A percentile compares a stretch with the other conserved stretches of the same genome.
These are phyloP conservation scores for Anarhynchus alexandrinus DNA, from an alignment of 2,113 vertebrate genomes.

Conservation along the genomic window DNA sequence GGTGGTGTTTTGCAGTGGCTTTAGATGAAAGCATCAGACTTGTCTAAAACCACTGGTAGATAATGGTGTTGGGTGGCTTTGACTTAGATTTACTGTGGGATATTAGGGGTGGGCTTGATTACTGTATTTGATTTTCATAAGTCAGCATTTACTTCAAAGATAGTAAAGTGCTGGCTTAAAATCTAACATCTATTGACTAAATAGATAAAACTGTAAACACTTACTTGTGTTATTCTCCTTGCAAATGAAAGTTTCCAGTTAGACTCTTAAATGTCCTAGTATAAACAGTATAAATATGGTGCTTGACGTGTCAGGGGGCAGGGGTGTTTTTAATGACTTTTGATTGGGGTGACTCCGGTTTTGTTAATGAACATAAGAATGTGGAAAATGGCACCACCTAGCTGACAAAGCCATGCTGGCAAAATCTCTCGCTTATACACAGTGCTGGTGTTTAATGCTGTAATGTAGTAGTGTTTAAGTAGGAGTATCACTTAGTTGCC, in stretches of 20 bases:
- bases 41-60: neutral
- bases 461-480: too few relatives aligned
- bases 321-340: neutral
- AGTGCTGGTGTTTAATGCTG: neutral
- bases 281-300: neutral
- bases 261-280: accelerated
- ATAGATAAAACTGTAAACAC: neutral
- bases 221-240: neutral
- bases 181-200: neutral
- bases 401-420: neutral
- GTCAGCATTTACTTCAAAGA: neutral
- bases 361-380: neutral
- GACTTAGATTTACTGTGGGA: neutral
- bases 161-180: neutral
- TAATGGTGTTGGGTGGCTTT: neutral
- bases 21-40: neutral
- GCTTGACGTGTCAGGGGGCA: accelerated
- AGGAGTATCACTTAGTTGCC: neutral
- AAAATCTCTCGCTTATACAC: neutral
- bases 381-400: slow-evolving; percentile 14
- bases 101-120: neutral
- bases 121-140: neutral
- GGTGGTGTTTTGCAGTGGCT: neutral
- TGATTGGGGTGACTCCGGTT: neutral
- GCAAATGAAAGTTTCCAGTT: neutral